Percentiles rank a stretch among this genome's conserved stretches.
Evolutionary conservation across 2,888 invertebrate genomes (phyloP).

Genomic region (Bhutanitis thaidina): DNA sequence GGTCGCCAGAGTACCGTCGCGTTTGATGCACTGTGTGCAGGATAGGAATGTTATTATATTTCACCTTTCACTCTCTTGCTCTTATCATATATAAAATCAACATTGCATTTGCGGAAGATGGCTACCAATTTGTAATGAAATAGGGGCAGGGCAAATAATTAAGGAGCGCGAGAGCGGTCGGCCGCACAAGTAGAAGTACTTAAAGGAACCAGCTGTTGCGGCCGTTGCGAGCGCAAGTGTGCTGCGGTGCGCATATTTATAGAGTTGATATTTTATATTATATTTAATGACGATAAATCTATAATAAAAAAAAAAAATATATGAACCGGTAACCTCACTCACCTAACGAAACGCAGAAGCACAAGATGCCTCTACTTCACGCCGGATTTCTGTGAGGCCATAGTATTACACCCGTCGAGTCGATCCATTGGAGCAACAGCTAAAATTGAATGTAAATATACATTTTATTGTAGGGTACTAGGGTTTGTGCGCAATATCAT

Average conservation of each 20-base stretch:
- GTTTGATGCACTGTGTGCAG: too few relatives aligned
- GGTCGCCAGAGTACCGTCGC: too few relatives aligned
- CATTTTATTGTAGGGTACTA: too few relatives aligned
- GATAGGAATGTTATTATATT: too few relatives aligned
- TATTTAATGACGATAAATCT: neutral
- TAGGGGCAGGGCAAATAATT: conserved; percentile 50
- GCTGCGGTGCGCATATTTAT: conserved; percentile 23
- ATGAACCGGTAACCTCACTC: too few relatives aligned
- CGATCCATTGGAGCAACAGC: too few relatives aligned
- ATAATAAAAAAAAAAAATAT: neutral
- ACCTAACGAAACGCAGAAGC: too few relatives aligned
- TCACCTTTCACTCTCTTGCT: neutral
- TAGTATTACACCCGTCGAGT: too few relatives aligned
- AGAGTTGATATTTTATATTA: conserved; percentile 31
- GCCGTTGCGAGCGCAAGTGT: conserved; percentile 36
- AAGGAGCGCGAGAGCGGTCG: conserved; percentile 41
- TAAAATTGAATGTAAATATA: too few relatives aligned
- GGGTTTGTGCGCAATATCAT: too few relatives aligned
- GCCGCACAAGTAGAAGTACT: conserved; percentile 53
- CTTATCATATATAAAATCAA: conserved; percentile 21
- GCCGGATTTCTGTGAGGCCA: too few relatives aligned
- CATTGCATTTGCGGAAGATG: conserved; percentile 27
- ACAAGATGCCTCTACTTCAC: too few relatives aligned
- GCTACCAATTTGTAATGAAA: conserved; percentile 44
- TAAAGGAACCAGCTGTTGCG: conserved; percentile 56